Percentiles rank a stretch among this genome's conserved stretches.
Conservation (phyloP, 2,797 vertebrate genomes). For the Urophycis tenuis region DNA sequence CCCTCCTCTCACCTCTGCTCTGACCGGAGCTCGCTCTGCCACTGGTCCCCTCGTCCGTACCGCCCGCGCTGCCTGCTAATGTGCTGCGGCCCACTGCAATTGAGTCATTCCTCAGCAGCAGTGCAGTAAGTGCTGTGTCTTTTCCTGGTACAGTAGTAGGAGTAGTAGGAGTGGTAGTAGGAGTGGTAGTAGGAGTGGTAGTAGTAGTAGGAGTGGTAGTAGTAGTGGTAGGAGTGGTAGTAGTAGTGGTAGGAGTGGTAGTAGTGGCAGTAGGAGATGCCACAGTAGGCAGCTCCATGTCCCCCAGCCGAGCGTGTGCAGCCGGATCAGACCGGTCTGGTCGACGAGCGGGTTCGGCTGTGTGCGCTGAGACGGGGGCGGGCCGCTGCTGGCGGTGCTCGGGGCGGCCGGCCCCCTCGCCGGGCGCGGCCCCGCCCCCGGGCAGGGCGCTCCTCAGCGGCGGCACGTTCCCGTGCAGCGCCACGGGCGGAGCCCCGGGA, state of each 20-base stretch:
- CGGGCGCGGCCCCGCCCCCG: conserved; percentile 4
- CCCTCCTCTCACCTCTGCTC: conserved; percentile 38
- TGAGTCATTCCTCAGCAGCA: conserved; percentile 10
- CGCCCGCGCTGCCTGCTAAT: conserved; percentile 41
- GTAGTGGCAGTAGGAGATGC: not conserved
- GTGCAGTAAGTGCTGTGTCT: not conserved
- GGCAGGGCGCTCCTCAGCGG: not conserved
- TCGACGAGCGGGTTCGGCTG: conserved; percentile 28
- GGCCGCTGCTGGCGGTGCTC: not conserved
- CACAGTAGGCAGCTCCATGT: conserved; percentile 7
- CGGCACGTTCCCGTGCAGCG: conserved; percentile 34
- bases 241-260: conserved; percentile 22
- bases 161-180: too few species aligned
- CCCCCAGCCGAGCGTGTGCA: conserved; percentile 11
- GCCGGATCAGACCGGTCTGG: conserved; percentile 11
- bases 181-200: too few species aligned
- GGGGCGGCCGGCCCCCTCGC: conserved; percentile 39
- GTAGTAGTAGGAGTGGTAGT: too few species aligned
- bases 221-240: conserved; percentile 29
- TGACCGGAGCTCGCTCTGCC: conserved; percentile 51
- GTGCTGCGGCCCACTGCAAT: conserved; percentile 29
- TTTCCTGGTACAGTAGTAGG: conserved; percentile 27
- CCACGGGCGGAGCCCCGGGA: conserved; percentile 30
- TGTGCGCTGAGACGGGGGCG: conserved; percentile 5
- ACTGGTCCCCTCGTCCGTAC: conserved; percentile 74